phyloP scores from a whole-genome alignment of 1,140 invertebrate species.

The Latrodectus geometricus region DNA sequence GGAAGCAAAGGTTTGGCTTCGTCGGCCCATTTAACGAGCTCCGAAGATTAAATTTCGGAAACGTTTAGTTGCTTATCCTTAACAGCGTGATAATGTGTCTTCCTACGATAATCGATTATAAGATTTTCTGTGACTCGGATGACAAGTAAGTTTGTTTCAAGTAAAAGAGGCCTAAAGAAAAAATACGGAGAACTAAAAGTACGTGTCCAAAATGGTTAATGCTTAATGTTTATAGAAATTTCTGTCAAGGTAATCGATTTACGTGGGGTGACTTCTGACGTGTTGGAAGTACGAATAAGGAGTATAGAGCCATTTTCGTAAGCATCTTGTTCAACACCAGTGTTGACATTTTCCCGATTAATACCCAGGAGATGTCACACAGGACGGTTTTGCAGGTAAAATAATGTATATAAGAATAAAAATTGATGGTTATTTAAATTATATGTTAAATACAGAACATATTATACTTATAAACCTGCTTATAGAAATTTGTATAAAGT shows the following conservation, averaged over 20 bases:
- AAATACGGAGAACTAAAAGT: slow-evolving; percentile 14
- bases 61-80: slow-evolving; percentile 17
- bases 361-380: too few relatives aligned
- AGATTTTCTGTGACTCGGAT: slow-evolving; percentile 36
- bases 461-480: too few relatives aligned
- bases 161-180: not conserved
- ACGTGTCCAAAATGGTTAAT: slow-evolving; percentile 30
- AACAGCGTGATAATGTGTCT: slow-evolving; percentile 24
- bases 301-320: not conserved
- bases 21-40: slow-evolving; percentile 29
- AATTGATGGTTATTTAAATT: too few relatives aligned
- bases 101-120: slow-evolving; percentile 26
- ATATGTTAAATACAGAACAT: too few relatives aligned
- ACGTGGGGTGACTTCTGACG: not conserved
- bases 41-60: slow-evolving; percentile 40
- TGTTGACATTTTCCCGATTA: too few relatives aligned
- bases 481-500: too few relatives aligned
- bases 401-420: too few relatives aligned
- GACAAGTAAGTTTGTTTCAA: slow-evolving; percentile 32
- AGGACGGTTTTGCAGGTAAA: too few relatives aligned
- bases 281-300: slow-evolving; percentile 15
- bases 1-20: not conserved
- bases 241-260: slow-evolving; percentile 24
- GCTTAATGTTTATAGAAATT: slow-evolving; percentile 26
- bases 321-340: too few relatives aligned